Conservation (phyloP, 1,140 invertebrate species). For the Neotoxoptera formosana region DNA sequence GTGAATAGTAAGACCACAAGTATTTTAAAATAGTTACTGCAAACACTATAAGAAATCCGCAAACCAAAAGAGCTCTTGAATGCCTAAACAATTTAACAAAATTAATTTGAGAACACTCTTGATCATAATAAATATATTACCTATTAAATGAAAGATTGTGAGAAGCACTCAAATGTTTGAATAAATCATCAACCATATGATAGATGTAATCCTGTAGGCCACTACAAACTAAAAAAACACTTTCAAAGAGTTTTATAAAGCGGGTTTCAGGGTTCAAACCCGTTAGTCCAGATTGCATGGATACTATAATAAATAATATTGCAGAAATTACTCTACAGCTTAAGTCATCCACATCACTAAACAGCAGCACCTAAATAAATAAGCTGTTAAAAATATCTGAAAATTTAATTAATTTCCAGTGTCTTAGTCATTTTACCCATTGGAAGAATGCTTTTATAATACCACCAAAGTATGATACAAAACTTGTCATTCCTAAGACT, state of each 20-base stretch:
- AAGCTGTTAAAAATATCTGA: not conserved
- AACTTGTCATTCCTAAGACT: constrained; percentile 88
- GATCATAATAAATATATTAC: constrained; percentile 53
- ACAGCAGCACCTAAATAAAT: constrained; percentile 70
- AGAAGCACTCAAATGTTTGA: constrained; percentile 88
- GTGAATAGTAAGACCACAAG: constrained; percentile 82
- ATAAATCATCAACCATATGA: constrained; percentile 84
- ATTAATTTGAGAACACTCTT: not conserved
- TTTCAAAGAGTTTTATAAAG: constrained; percentile 83
- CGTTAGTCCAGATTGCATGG: constrained; percentile 90
- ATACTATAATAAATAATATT: constrained; percentile 91
- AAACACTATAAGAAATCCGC: constrained; percentile 81
- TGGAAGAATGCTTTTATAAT: constrained; percentile 89
- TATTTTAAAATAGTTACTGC: constrained; percentile 79
- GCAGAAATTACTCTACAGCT: constrained; percentile 90
- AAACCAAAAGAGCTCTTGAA: constrained; percentile 80
- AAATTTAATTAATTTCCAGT: not conserved
- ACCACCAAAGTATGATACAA: constrained; percentile 87
- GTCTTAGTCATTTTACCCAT: constrained; percentile 65
- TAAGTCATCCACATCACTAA: constrained; percentile 85
- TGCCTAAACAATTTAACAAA: constrained; percentile 66
- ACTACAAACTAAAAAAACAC: constrained; percentile 88
- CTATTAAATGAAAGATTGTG: constrained; percentile 81
- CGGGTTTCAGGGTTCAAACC: constrained; percentile 86
- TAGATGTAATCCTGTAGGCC: constrained; percentile 90